Evolutionary conservation across 64 coral and sea anemone species (phyloP), one percentile per base, ranked within the genome.

Genomic region (Actinia equina): DNA sequence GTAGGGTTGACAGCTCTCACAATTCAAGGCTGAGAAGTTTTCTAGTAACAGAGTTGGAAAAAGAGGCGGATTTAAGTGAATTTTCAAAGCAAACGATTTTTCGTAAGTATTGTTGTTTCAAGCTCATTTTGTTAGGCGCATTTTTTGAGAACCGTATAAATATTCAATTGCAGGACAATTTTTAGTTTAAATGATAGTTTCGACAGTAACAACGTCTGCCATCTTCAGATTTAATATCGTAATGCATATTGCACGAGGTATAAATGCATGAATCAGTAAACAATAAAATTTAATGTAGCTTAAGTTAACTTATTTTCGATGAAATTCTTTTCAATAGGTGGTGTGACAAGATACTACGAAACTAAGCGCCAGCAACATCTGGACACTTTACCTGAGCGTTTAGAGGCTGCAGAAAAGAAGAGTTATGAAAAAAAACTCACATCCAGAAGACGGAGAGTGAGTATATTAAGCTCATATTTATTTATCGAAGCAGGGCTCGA

Each of bases 291-390:
- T 37, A 37, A 37, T 37, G 30, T 37, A 37, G 30, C 30, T 37
- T 37, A 37, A 37, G 30, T 37, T 37, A 37, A 37, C 30, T 37
- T 37, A 37, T 37, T 37, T 37, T 37, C 30, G 30, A 37, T 37
- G 30, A 37, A 37, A 37, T 37, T 37, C 30, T 37, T 37, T 37
- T 37, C 54, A 83, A 55, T 25, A 86, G 84, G 84, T n/a, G 84
- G 58, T 42, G 84, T 62, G 43, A 63, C 84, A 59, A 86, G 84
- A 86, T 86, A 86, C 65, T 86, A 86, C 65, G 84, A 86, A 45
- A 86, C 84, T 3, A 86, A 86, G 84, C 59, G 84, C 26, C 84
- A 86, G 58, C 84, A 86, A 45, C 65, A 65, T n/a, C 26, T 86
- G 57, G 84, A 86, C 52, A 86, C 58, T 37, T 86, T 86, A 44